A percentile compares a stretch with the other conserved stretches of the same genome.
Conservation (phyloP, 2,113 vertebrate genomes). For the Datnioides undecimradiatus region DNA sequence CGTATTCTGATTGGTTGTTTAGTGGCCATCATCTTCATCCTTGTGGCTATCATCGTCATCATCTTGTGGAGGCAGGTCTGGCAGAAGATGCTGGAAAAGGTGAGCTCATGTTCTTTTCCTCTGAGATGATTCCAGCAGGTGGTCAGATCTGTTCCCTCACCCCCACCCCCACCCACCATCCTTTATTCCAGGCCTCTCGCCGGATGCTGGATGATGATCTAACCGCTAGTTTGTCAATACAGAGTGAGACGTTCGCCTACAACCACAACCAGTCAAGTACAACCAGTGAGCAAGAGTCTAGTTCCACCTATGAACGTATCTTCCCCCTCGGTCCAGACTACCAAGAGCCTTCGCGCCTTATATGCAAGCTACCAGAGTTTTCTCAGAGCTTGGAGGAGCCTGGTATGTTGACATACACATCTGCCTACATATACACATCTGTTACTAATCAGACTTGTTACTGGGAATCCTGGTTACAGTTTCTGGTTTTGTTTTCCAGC, state of each 20-base stretch:
- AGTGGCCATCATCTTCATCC: slow-evolving; percentile 98
- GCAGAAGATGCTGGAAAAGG: slow-evolving; percentile 99
- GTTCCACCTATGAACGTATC: slow-evolving; percentile 94
- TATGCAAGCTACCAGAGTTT: slow-evolving; percentile 93
- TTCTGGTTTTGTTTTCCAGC: slow-evolving; percentile 51
- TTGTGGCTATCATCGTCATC: slow-evolving; percentile 96
- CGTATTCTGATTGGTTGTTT: slow-evolving; percentile 96
- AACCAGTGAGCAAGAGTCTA: slow-evolving; percentile 91
- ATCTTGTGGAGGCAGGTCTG: slow-evolving; percentile 99
- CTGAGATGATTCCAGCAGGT: slow-evolving; percentile 17
- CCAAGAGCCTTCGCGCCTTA: slow-evolving; percentile 94
- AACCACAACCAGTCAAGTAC: slow-evolving; percentile 88
- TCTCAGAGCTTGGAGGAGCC: slow-evolving; percentile 87
- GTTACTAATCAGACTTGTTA: not conserved
- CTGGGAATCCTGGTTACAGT: not conserved
- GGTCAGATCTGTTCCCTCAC: slow-evolving; percentile 62
- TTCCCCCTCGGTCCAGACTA: slow-evolving; percentile 96
- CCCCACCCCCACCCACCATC: slow-evolving; percentile 60
- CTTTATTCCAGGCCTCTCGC: slow-evolving; percentile 89
- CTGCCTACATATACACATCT: not conserved
- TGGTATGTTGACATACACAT: slow-evolving; percentile 78
- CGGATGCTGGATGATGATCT: slow-evolving; percentile 96
- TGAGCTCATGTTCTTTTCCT: slow-evolving; percentile 68
- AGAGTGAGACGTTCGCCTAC: slow-evolving; percentile 95
- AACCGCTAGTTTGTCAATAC: slow-evolving; percentile 95